phyloP scores from a whole-genome alignment of 2,888 invertebrate species.

The Rhabditoides inermis region DNA sequence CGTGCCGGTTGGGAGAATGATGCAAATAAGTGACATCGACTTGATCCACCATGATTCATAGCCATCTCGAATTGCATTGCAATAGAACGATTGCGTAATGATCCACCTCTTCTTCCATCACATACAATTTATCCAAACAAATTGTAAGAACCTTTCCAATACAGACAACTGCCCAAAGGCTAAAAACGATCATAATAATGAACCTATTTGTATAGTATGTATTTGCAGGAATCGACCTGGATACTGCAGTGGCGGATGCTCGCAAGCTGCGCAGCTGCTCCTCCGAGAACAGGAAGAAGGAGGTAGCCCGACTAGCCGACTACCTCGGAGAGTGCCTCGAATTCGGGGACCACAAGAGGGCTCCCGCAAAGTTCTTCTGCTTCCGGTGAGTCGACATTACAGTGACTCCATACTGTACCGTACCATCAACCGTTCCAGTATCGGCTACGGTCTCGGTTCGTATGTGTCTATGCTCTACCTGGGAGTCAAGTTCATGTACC shows the following conservation, averaged over 20 bases:
- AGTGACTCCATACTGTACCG: neutral
- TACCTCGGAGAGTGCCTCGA: conserved; percentile 45
- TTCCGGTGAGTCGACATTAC: conserved; percentile 17
- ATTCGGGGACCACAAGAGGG: conserved; percentile 19
- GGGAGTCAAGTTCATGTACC: conserved; percentile 40
- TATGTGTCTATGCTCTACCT: conserved; percentile 45
- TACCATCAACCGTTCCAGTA: conserved; percentile 19
- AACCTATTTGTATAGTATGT: too few relatives aligned
- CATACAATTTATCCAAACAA: too few relatives aligned
- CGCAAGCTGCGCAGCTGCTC: conserved; percentile 22
- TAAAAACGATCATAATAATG: too few relatives aligned
- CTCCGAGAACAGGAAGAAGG: conserved; percentile 27
- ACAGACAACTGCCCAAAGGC: too few relatives aligned
- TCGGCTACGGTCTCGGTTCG: conserved; percentile 30
- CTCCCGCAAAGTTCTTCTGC: conserved; percentile 16
- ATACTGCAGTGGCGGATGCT: conserved; percentile 40
- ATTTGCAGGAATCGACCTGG: conserved; percentile 36
- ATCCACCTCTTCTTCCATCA: too few relatives aligned
- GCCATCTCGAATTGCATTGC: too few relatives aligned
- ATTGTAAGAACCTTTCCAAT: conserved; percentile 1
- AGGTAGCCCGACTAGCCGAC: conserved; percentile 29
- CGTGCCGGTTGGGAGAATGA: too few relatives aligned
- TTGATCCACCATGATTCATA: too few relatives aligned
- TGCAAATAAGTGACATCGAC: too few relatives aligned
- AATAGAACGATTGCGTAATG: too few relatives aligned